Evolutionary conservation across 2,113 vertebrate genomes (phyloP), one percentile per base, ranked within the genome.

Genomic region (Chloroceryle aenea): DNA sequence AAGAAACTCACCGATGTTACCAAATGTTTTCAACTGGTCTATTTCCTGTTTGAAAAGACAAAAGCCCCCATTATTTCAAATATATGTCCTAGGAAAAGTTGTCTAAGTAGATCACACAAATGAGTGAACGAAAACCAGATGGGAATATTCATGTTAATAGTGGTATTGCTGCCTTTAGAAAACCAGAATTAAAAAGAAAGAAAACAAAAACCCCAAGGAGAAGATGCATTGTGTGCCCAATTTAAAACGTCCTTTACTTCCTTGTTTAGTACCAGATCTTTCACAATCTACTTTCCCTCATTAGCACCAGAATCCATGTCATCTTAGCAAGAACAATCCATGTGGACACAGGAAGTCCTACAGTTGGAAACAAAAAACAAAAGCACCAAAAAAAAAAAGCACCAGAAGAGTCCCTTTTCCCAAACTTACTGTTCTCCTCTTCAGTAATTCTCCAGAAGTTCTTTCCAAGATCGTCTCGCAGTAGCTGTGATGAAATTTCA

Each of bases 211-310:
- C n/a, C 45, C 45, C 45, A 32, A 26, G 25, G n/a, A 66, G 16
- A 77, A 13, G 2, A n/a, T 1, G 4, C 11, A n/a, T 8, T 29
- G 26, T 42, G 10, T 0, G 0, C 27, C 7, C 16, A 34, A 9
- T 72, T 90, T 50, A 75, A 84, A 92, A 81, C 27, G 67, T 58
- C 16, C 6, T 85, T 84, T 36, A 90, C 64, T 91, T 95, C 68
- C 53, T 78, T 48, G 21, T 69, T 61, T 19, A 73, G 36, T 3
- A 55, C 9, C 22, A 62, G 66, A 62, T 18, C 12, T 94, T 83
- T 74, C 68, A 62, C 75, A 23, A 83, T 58, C 29, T 40, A 27
- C 36, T 71, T 88, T 72, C 77, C 30, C 52, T 68, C 64, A 26
- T 30, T 17, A 73, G 19, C 68, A 45, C 16, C 59, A 62, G 45